phyloP scores from a whole-genome alignment of 2,888 invertebrate species.

The Parnassius orleans region DNA sequence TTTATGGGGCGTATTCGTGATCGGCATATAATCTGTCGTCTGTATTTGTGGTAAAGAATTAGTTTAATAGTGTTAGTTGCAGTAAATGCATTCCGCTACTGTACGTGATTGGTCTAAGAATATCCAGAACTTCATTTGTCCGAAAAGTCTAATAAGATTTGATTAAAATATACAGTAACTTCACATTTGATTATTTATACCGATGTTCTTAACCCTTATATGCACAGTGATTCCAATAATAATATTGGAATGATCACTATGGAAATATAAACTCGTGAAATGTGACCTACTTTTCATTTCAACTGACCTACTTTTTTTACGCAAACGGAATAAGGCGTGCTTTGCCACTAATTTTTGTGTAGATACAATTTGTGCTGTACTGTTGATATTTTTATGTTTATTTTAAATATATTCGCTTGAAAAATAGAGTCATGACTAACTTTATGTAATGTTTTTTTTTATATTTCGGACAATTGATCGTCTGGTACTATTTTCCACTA shows the following conservation, averaged over 20 bases:
- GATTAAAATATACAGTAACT: not conserved
- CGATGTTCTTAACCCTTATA: slow-evolving; percentile 30
- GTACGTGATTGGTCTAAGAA: slow-evolving; percentile 55
- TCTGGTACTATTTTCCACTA: slow-evolving; percentile 56
- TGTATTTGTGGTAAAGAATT: slow-evolving; percentile 44
- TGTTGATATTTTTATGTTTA: slow-evolving; percentile 1
- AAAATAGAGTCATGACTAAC: not conserved
- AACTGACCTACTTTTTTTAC: slow-evolving; percentile 58
- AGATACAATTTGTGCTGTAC: not conserved
- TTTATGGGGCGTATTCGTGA: slow-evolving; percentile 51
- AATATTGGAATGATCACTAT: slow-evolving; percentile 50
- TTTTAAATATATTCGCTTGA: slow-evolving; percentile 7
- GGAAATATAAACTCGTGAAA: slow-evolving; percentile 44
- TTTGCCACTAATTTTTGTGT: slow-evolving; percentile 41
- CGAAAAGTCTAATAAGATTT: slow-evolving; percentile 45
- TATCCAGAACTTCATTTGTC: slow-evolving; percentile 74
- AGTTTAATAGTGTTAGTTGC: slow-evolving; percentile 57
- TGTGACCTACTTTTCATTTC: slow-evolving; percentile 59
- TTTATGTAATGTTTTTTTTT: slow-evolving; percentile 20
- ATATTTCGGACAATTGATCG: slow-evolving; percentile 73
- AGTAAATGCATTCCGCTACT: slow-evolving; percentile 68
- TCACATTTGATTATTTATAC: slow-evolving; percentile 22
- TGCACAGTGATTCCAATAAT: slow-evolving; percentile 28
- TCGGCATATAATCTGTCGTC: slow-evolving; percentile 42
- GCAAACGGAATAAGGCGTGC: slow-evolving; percentile 46